Percentiles rank a stretch among this genome's conserved stretches.
These are phyloP conservation scores for Deilephila elpenor DNA, from an alignment of 2,888 invertebrate species.

Conservation along the genomic window DNA sequence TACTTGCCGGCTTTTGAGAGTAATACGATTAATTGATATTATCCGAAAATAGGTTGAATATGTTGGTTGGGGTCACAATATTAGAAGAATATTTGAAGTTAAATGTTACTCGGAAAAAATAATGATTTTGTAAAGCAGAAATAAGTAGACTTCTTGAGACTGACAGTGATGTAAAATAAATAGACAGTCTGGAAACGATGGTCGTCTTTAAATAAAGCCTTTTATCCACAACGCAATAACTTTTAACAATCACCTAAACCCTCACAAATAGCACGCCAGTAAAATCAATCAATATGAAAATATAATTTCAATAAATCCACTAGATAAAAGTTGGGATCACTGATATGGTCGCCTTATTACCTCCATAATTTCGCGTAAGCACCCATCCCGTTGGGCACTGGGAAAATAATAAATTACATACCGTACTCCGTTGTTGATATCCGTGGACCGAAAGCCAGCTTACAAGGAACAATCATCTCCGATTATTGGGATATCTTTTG, in stretches of 20 bases:
- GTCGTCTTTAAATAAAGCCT: not conserved
- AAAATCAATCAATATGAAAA: conserved; percentile 17
- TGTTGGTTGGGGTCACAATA: too few relatives aligned
- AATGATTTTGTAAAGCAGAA: too few relatives aligned
- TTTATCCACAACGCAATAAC: not conserved
- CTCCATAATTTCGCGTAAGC: conserved; percentile 31
- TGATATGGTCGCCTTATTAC: conserved; percentile 26
- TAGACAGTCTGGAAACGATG: too few relatives aligned
- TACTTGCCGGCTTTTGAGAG: too few relatives aligned
- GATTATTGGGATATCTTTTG: conserved; percentile 51
- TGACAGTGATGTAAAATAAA: too few relatives aligned
- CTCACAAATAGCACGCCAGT: too few relatives aligned
- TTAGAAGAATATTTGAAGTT: too few relatives aligned
- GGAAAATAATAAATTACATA: conserved; percentile 42
- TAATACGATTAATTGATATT: too few relatives aligned
- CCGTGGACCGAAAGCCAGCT: conserved; percentile 38
- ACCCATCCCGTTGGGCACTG: conserved; percentile 26
- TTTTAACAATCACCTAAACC: not conserved
- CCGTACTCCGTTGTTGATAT: conserved; percentile 45
- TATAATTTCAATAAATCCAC: conserved; percentile 14
- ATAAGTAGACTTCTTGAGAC: too few relatives aligned
- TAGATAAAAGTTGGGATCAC: conserved; percentile 16
- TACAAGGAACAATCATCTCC: conserved; percentile 54
- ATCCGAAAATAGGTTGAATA: too few relatives aligned
- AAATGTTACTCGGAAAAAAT: too few relatives aligned